These are phyloP conservation scores for Dissostichus mawsoni DNA, from an alignment of 2,113 vertebrate species.

Conservation along the genomic window DNA sequence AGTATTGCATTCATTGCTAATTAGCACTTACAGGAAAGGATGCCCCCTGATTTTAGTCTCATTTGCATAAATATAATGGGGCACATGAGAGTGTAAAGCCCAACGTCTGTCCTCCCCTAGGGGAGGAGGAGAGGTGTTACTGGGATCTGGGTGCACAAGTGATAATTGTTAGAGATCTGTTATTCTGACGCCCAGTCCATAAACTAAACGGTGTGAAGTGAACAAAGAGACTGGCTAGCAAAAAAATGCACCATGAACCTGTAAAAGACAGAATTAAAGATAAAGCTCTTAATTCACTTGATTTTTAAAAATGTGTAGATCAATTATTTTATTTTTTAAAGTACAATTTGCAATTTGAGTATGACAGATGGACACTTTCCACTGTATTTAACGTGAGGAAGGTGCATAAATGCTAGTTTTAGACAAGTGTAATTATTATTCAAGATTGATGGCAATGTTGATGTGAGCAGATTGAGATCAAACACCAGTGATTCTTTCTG, in stretches of 20 bases:
- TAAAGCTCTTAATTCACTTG: not conserved
- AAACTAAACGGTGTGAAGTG: conserved; percentile 49
- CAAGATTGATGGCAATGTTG: conserved; percentile 6
- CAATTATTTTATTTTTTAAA: not conserved
- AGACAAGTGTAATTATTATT: conserved; percentile 25
- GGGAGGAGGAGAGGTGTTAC: conserved; percentile 70
- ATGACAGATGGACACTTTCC: conserved; percentile 7
- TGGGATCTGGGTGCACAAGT: conserved; percentile 73
- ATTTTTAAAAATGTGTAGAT: conserved; percentile 4
- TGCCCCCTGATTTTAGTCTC: conserved; percentile 67
- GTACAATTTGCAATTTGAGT: not conserved
- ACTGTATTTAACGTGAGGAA: not conserved
- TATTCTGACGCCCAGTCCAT: conserved; percentile 60
- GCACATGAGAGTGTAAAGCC: conserved; percentile 71
- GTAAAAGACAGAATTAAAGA: conserved; percentile 4
- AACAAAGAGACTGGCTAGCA: conserved; percentile 62
- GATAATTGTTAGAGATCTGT: conserved; percentile 83
- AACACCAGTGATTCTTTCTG: conserved; percentile 28
- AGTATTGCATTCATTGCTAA: conserved; percentile 73
- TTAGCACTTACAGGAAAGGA: conserved; percentile 77
- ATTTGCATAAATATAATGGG: conserved; percentile 84
- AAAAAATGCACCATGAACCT: conserved; percentile 29
- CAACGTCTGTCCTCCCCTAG: conserved; percentile 66
- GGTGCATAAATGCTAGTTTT: conserved; percentile 34
- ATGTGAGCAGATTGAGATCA: conserved; percentile 29